A percentile compares a stretch with the other conserved stretches of the same genome.
phyloP scores from a whole-genome alignment of 2,797 vertebrate species.

The Notamacropus eugenii region DNA sequence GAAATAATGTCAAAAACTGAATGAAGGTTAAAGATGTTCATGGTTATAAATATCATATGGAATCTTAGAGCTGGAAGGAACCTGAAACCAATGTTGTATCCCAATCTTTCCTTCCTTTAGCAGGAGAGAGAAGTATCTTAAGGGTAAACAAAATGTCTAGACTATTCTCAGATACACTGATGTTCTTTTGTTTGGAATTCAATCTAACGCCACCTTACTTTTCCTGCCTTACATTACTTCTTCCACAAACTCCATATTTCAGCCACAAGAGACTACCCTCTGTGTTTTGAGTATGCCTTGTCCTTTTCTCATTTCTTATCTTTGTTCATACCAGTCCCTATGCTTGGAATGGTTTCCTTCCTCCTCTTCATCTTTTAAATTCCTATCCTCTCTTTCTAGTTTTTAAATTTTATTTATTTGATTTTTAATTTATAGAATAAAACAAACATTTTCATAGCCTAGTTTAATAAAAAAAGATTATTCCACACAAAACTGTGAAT shows the following conservation, averaged over 20 bases:
- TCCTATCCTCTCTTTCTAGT: neutral
- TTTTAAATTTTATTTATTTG: no score
- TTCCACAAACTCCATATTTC: neutral
- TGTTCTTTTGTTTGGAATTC: neutral
- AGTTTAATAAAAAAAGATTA: no score
- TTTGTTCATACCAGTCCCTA: neutral
- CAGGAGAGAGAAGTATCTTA: slow-evolving; percentile 16
- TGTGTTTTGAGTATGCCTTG: neutral
- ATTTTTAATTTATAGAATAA: no score
- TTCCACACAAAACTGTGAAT: no score
- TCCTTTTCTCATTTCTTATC: neutral
- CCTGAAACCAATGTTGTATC: slow-evolving; percentile 1
- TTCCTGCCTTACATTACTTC: neutral
- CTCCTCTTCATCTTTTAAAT: neutral
- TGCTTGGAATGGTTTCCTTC: neutral
- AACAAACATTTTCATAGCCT: no score
- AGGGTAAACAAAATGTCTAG: slow-evolving; percentile 6
- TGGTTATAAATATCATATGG: slow-evolving; percentile 27
- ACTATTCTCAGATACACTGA: neutral
- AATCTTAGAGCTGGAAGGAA: neutral
- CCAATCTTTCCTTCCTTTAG: slow-evolving; percentile 17
- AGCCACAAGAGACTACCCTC: neutral
- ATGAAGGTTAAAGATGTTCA: slow-evolving; percentile 60
- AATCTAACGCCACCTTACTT: neutral
- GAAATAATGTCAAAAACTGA: slow-evolving; percentile 58